phyloP scores from a whole-genome alignment of 2,888 invertebrate species.

The Apamea epomidion region DNA sequence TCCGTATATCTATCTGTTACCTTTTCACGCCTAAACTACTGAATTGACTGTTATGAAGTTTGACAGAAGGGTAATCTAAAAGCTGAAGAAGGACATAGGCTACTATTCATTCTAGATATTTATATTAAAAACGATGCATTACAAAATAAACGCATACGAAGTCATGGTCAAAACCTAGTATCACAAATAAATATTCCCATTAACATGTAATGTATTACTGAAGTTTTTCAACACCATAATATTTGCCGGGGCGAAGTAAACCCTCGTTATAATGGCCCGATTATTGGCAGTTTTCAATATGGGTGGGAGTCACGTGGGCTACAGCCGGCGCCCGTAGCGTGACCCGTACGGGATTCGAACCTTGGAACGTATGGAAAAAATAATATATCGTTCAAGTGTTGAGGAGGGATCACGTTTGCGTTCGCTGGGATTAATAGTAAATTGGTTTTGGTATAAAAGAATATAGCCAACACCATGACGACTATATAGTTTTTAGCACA shows the following conservation, averaged over 20 bases:
- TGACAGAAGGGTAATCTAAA: no score
- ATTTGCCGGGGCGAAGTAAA: constrained; percentile 55
- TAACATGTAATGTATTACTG: constrained; percentile 60
- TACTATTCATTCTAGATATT: no score
- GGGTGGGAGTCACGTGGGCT: constrained; percentile 71
- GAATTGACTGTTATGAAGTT: background rate
- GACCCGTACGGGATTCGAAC: constrained; percentile 62
- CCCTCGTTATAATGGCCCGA: constrained; percentile 62
- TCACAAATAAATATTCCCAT: constrained; percentile 38
- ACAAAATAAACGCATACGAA: background rate
- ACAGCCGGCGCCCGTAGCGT: constrained; percentile 73
- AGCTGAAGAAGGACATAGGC: no score
- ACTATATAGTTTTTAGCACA: background rate
- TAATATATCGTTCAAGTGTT: constrained; percentile 51
- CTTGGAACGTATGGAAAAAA: constrained; percentile 49
- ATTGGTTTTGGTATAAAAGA: constrained; percentile 23
- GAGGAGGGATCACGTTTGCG: constrained; percentile 50
- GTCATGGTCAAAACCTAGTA: background rate
- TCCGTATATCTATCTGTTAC: background rate
- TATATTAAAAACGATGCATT: background rate
- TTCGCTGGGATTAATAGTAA: constrained; percentile 34
- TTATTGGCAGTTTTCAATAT: constrained; percentile 73
- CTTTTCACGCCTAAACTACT: background rate
- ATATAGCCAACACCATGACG: background rate
- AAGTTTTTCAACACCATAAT: constrained; percentile 65